Evolutionary conservation across 1,140 invertebrate species (phyloP), one percentile per base, ranked within the genome.

Genomic region (Drosophila varians): DNA sequence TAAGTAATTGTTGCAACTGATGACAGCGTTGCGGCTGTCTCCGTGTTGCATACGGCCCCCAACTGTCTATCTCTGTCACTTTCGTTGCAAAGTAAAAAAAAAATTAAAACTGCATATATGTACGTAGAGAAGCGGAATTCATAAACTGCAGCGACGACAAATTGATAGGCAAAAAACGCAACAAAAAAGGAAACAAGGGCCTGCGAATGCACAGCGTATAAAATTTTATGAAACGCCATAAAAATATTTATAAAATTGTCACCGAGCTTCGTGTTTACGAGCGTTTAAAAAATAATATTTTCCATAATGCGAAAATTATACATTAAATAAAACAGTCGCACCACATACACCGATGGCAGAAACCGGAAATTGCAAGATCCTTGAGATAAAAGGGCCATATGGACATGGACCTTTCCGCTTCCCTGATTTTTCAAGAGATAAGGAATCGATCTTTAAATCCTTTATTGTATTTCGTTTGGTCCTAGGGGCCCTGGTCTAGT

Each of bases 141-240:
- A 86, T 84, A 86, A 86, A 87, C 64, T 74, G 69, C 53, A 73
- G 55, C 66, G 75, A 61, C 82, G 80, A 84, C 80, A 84, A 84
- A 84, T 84, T 84, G 80, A 61, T 64, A 86, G 75, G 72, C 34
- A 28, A 26, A 42, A 16, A 52, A 23, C 21, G 60, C 19, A 38
- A 25, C 4, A 42, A 42, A 25, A 7, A 42, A 42, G 16, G 16
- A 43, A 36, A 11, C 28, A 43, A 19, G 36, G 40, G 18, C 8
- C 18, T 40, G 48, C n/a, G n/a, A 48, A 18, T 57, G 52, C 53
- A 18, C 19, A 40, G 64, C 82, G 70, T 82, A 86, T 86, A 86
- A 74, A 86, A 87, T 87, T 86, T 86, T 87, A 86, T 87, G 66
- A 87, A 86, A 77, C 82, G 73, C 82, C 82, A 86, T 86, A 87